Percentiles rank a stretch among this genome's conserved stretches.
phyloP scores from a whole-genome alignment of 2,113 vertebrate genomes.

The Scartelaos histophorus region DNA sequence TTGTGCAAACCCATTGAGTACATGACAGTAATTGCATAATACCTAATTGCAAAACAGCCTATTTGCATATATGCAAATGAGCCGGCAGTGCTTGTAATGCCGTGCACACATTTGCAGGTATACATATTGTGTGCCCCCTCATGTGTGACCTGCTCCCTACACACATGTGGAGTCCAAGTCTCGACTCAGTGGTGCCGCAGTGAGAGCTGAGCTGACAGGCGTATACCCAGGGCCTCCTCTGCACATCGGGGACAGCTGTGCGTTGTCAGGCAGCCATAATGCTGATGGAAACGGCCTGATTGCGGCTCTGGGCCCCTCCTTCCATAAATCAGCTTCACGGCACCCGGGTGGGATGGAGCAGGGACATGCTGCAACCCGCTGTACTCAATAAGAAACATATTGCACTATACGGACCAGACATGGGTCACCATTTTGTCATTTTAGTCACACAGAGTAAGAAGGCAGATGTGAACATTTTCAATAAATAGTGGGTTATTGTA shows the following conservation, averaged over 20 bases:
- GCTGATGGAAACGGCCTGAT: slow-evolving; percentile 72
- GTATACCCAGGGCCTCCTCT: slow-evolving; percentile 40
- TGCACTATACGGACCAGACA: slow-evolving; percentile 39
- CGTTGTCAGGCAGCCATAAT: slow-evolving; percentile 69
- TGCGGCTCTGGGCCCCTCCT: slow-evolving; percentile 59
- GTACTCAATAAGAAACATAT: slow-evolving; percentile 30
- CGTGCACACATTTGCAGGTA: slow-evolving; percentile 1
- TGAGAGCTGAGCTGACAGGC: slow-evolving; percentile 54
- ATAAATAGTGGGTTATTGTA: not conserved
- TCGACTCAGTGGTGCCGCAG: slow-evolving; percentile 35
- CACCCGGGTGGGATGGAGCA: slow-evolving; percentile 51
- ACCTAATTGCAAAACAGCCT: not conserved
- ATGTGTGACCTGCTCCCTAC: slow-evolving; percentile 27
- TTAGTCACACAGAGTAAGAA: not conserved
- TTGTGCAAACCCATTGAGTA: not conserved
- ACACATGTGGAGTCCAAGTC: slow-evolving; percentile 24
- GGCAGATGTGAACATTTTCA: not conserved
- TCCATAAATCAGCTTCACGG: slow-evolving; percentile 64
- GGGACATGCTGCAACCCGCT: slow-evolving; percentile 34
- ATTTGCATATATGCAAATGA: slow-evolving; percentile 4
- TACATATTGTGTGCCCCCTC: slow-evolving; percentile 13
- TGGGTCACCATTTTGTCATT: slow-evolving; percentile 18
- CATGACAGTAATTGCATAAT: not conserved
- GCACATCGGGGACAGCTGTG: slow-evolving; percentile 70
- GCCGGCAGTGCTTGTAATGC: not conserved